These are phyloP conservation scores for Syngnathus rostellatus DNA, from an alignment of 2,797 vertebrate genomes.

Conservation along the genomic window DNA sequence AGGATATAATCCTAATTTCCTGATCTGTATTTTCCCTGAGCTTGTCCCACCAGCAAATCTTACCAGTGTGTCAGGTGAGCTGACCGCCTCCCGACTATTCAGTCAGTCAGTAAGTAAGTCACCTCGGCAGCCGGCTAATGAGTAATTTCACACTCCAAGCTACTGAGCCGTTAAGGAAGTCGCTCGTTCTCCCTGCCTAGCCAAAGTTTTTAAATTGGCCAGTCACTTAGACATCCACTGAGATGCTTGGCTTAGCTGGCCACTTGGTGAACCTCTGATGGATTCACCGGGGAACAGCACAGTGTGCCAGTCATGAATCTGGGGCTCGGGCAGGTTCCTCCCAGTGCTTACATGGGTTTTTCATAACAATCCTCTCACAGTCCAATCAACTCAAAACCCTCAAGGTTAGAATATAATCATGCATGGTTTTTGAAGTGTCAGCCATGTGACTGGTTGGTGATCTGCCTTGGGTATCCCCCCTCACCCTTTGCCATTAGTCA, in stretches of 20 bases:
- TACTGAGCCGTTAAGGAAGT: background rate
- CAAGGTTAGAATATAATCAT: background rate
- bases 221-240: slow-evolving; percentile 8
- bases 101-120: slow-evolving; percentile 12
- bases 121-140: slow-evolving; percentile 6
- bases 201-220: slow-evolving; percentile 3
- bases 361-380: background rate
- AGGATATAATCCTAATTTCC: background rate
- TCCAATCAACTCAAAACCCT: background rate
- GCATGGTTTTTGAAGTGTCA: too few relatives aligned
- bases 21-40: background rate
- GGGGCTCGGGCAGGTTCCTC: too few relatives aligned
- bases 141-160: slow-evolving; percentile 4
- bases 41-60: slow-evolving; percentile 7
- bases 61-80: slow-evolving; percentile 2
- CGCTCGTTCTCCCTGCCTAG: slow-evolving; percentile 3
- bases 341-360: too few relatives aligned
- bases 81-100: slow-evolving; percentile 2
- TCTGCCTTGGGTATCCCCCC: background rate
- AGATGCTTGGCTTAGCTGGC: background rate
- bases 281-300: slow-evolving; percentile 15
- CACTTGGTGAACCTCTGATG: slow-evolving; percentile 2
- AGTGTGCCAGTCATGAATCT: slow-evolving; percentile 6
- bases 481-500: background rate
- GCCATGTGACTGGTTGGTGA: too few relatives aligned